phyloP scores from a whole-genome alignment of 2,797 vertebrate genomes.

The Malacoctenus gilli region DNA sequence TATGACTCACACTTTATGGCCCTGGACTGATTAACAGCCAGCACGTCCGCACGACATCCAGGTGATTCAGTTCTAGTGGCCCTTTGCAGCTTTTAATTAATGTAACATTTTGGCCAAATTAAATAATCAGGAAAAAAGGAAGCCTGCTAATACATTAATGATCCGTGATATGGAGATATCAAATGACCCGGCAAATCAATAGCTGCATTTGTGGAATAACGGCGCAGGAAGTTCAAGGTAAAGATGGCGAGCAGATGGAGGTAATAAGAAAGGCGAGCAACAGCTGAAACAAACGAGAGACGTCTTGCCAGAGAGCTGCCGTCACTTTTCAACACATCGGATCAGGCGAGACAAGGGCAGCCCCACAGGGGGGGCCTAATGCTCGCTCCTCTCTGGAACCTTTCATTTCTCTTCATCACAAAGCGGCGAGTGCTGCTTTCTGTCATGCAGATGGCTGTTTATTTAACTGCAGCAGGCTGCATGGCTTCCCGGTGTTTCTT shows the following conservation, averaged over 20 bases:
- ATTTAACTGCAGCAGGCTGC: slow-evolving; percentile 36
- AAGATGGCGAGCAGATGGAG: slow-evolving; percentile 68
- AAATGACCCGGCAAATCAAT: slow-evolving; percentile 60
- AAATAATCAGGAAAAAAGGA: slow-evolving; percentile 49
- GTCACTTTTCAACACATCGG: slow-evolving; percentile 70
- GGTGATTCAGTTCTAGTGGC: slow-evolving; percentile 39
- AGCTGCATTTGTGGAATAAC: slow-evolving; percentile 59
- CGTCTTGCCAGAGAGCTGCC: slow-evolving; percentile 67
- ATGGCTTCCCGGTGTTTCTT: no score
- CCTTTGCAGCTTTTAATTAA: slow-evolving; percentile 53
- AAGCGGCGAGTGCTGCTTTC: slow-evolving; percentile 52
- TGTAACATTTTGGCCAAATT: slow-evolving; percentile 49
- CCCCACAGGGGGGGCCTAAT: slow-evolving; percentile 61
- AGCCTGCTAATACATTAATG: slow-evolving; percentile 40
- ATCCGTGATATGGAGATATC: slow-evolving; percentile 43
- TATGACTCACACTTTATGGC: slow-evolving; percentile 25
- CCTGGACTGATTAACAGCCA: slow-evolving; percentile 20
- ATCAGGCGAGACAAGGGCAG: slow-evolving; percentile 74
- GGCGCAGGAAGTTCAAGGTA: slow-evolving; percentile 55
- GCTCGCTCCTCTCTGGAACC: slow-evolving; percentile 60
- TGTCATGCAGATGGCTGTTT: slow-evolving; percentile 63
- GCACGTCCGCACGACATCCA: slow-evolving; percentile 20
- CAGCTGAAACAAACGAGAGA: slow-evolving; percentile 71
- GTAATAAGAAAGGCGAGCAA: slow-evolving; percentile 57
- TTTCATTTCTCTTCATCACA: slow-evolving; percentile 71